Base-by-base conservation (phyloP, 2,113 vertebrate genomes). In the Myxocyprinus asiaticus region DNA sequence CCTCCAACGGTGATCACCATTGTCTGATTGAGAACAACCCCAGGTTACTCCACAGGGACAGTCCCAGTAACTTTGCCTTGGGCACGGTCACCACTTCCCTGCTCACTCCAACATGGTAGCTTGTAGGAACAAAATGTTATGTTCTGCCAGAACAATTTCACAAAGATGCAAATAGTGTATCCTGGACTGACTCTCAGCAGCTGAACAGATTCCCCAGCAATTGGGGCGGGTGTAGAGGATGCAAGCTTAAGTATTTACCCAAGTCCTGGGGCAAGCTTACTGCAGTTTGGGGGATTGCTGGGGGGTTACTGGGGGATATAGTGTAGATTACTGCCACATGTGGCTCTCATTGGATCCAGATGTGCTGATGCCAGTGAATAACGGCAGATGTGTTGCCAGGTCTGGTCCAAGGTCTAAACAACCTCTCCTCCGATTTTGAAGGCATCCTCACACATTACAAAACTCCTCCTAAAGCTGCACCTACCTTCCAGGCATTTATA, bases 341-440 rank as follows among this genome's bases (percentile, higher is more conserved):
- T 80, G 79, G 76, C 70, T 77, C 74, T 83, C 72, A 86, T 82
- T 83, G 79, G 81, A 83, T 84, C 63, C 81, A 84, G 81, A 82
- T 69, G 66, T 42, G 43, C 17, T 66, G 63, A 76, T 81, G 82
- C 65, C 70, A 62, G 15, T 7, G 10, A 74, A 44, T 47, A 45
- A 75, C 63, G 45, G 67, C 65, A 65, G 81, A 83, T 58, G 63
- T 51, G 81, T 69, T 72, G 67, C 81, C 75, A 83, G 67, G 44
- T 70, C 70, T 71, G 58, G 63, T 67, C 50, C 42, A 65, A 33
- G 6, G 55, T 48, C 64, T 67, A 71, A 71, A 59, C 50, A 66
- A 69, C 76, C 66, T 72, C 55, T 43, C 45, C 59, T 75, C 45
- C 45, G 14, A 62, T 67, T 68, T 11, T 15, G 43, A 79, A 72